Evolutionary conservation across 2,113 vertebrate species (phyloP), one percentile per base, ranked within the genome.

Genomic region (Morone saxatilis): DNA sequence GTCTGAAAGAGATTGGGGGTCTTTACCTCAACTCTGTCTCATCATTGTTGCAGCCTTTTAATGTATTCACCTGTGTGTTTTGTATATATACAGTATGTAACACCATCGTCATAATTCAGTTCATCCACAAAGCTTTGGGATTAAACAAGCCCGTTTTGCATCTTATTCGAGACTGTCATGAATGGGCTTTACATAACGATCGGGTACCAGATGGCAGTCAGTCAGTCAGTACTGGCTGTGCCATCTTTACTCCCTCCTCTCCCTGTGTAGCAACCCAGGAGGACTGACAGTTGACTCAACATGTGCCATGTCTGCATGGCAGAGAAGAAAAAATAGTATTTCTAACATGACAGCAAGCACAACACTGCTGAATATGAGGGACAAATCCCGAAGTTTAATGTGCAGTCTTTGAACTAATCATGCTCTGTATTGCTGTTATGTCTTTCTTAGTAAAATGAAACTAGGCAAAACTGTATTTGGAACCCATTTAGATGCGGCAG

Each of bases 131-230:
- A 76, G 40, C 66, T 71, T 73, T 78, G 47, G 69, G 59, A 87
- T 83, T 82, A 88, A 88, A 85, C 7, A 1, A 76, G 76, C 50
- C 54, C 5, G 22, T 63, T 80, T 63, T 85, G 86, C 9, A 69
- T 80, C 69, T 81, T 80, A 22, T 62, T 74, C 0, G 40, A 57
- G 74, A 50, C 47, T 77, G 63, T 71, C 36, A 36, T 7, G 53
- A 83, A 75, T n/a, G 13, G 47, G 81, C 66, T 91, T 90, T 89
- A 76, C 61, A 51, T 83, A 88, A 91, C 11, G 56, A 61, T 51
- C 7, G 38, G 19, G 61, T 78, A 86, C 78, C 93, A 94, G 91
- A 94, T 94, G 91, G 93, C 84, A 62, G 85, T 85, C 79, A 71
- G 86, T 78, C 62, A 85, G 81, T 70, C 74, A 80, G 76, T 38